Conservation (phyloP, 2,113 vertebrate genomes). For the Seriola rivoliana region DNA sequence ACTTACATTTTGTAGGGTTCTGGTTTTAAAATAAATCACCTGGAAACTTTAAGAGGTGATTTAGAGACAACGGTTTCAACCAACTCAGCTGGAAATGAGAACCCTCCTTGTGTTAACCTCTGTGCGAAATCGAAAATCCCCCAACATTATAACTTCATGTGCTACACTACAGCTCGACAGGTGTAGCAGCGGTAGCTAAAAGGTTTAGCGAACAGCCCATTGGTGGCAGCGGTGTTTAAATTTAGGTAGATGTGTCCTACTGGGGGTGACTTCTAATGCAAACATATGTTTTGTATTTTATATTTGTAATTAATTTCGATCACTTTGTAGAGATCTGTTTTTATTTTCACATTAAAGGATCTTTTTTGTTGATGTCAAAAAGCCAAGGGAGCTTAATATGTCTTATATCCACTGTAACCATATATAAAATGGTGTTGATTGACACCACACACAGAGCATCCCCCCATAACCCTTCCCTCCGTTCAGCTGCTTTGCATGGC, state of each 20-base stretch:
- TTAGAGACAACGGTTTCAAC: too few relatives aligned
- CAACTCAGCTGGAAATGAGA: too few relatives aligned
- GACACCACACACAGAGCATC: constrained; percentile 1
- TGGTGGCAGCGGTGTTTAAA: neutral
- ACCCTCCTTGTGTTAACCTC: too few relatives aligned
- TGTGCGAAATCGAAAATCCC: too few relatives aligned
- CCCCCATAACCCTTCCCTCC: constrained; percentile 16
- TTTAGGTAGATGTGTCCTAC: neutral
- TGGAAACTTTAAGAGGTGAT: too few relatives aligned
- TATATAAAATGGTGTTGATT: neutral
- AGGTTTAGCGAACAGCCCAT: too few relatives aligned
- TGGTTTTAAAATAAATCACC: too few relatives aligned
- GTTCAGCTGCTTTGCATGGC: constrained; percentile 61
- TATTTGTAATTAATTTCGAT: neutral
- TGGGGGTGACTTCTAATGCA: neutral
- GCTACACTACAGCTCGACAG: too few relatives aligned
- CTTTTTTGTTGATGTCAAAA: neutral
- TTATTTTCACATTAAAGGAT: neutral
- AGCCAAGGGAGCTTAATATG: neutral
- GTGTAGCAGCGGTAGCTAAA: too few relatives aligned
- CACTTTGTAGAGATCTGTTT: neutral
- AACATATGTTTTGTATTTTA: neutral
- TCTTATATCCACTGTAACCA: neutral
- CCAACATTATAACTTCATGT: too few relatives aligned
- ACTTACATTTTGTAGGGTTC: too few relatives aligned